Evolutionary conservation across 2,797 vertebrate genomes (phyloP).

Genomic region (Tragelaphus eurycerus): DNA sequence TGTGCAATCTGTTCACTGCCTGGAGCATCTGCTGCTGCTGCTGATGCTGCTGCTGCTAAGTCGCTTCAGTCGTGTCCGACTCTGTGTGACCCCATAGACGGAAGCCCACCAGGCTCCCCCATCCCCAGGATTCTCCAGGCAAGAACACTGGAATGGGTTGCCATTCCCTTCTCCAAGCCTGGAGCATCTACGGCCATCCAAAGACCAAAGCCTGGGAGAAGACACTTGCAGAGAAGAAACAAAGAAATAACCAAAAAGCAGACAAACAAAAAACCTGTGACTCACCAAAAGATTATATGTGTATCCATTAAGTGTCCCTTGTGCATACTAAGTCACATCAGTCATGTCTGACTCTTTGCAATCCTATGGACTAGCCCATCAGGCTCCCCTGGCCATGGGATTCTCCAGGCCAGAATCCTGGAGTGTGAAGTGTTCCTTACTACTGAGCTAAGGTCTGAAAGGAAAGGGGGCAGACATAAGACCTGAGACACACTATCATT

Average conservation of each 20-base stretch:
- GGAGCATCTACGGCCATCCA: not conserved
- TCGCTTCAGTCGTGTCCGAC: too few species aligned
- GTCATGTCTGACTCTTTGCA: not conserved
- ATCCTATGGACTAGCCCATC: not conserved
- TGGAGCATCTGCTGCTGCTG: not conserved
- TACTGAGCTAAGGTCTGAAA: fast-evolving
- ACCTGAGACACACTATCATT: not conserved
- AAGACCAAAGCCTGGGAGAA: not conserved
- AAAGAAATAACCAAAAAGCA: not conserved
- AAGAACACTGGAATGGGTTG: too few species aligned
- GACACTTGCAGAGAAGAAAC: not conserved
- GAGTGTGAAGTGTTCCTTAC: not conserved
- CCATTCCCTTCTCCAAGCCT: too few species aligned
- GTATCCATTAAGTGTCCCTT: not conserved
- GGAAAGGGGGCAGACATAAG: not conserved
- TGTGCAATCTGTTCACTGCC: fast-evolving
- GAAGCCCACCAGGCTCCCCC: too few species aligned
- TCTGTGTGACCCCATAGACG: too few species aligned
- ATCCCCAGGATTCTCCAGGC: too few species aligned
- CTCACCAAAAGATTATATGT: not conserved
- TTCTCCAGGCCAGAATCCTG: not conserved
- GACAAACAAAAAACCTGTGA: not conserved
- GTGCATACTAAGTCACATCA: not conserved
- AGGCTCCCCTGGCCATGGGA: not conserved
- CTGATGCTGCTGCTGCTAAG: too few species aligned